Conservation (phyloP, 2,888 invertebrate species). For the Meta bourneti region DNA sequence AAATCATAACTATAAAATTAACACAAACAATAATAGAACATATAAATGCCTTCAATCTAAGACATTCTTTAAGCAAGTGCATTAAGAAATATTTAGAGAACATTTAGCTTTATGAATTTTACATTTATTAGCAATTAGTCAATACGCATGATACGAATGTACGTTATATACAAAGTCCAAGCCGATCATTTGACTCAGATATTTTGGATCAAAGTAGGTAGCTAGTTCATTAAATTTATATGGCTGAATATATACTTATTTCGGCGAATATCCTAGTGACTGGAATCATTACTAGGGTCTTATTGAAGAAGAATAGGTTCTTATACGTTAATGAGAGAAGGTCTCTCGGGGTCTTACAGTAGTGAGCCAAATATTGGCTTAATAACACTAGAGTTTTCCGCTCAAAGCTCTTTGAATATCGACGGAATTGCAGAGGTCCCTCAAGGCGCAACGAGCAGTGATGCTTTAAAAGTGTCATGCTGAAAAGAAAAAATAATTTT, state of each 20-base stretch:
- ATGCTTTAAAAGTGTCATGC: slow-evolving; percentile 10
- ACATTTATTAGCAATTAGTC: too few species aligned
- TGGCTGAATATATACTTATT: background rate
- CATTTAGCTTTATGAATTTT: too few species aligned
- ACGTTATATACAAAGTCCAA: too few species aligned
- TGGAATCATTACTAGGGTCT: background rate
- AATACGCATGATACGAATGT: too few species aligned
- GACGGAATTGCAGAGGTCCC: slow-evolving; percentile 12
- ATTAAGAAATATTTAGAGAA: too few species aligned
- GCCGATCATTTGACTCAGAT: too few species aligned
- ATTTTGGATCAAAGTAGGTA: background rate
- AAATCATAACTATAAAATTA: too few species aligned
- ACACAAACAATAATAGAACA: too few species aligned
- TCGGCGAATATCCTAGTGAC: background rate
- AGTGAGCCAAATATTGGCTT: slow-evolving; percentile 30
- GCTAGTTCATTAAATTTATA: background rate
- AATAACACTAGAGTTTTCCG: slow-evolving; percentile 28
- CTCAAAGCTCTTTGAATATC: slow-evolving; percentile 17
- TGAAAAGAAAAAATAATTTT: slow-evolving; percentile 30
- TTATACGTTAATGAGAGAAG: background rate
- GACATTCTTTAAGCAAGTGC: too few species aligned
- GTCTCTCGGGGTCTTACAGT: background rate
- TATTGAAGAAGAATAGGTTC: background rate
- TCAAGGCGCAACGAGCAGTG: slow-evolving; percentile 5
- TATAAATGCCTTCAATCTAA: too few species aligned